Conservation (phyloP, 2,113 vertebrate genomes). For the Alethe diademata region DNA sequence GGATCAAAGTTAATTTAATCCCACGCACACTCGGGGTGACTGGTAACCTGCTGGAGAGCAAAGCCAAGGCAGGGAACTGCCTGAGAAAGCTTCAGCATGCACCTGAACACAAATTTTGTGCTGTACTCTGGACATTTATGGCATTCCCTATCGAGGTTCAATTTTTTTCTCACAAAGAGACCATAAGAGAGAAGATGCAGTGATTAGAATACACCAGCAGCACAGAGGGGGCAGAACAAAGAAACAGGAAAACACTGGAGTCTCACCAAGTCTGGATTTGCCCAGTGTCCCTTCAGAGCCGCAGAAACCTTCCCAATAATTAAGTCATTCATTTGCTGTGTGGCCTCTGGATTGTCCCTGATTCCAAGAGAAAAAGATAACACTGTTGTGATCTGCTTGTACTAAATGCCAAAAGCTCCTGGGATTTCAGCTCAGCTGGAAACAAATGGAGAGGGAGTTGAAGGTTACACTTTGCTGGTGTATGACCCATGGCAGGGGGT, state of each 20-base stretch:
- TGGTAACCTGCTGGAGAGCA: neutral
- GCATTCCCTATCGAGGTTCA: neutral
- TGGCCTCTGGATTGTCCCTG: conserved; percentile 97
- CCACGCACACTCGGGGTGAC: neutral
- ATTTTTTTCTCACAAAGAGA: neutral
- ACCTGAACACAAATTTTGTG: neutral
- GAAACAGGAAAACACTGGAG: neutral
- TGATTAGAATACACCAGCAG: neutral
- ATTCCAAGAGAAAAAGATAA: neutral
- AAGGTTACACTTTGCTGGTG: neutral
- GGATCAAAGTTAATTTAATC: neutral
- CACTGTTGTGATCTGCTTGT: neutral
- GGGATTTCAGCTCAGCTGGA: neutral
- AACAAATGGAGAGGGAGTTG: neutral
- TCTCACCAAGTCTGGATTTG: conserved; percentile 95
- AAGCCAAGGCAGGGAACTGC: neutral
- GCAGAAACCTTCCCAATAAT: conserved; percentile 96
- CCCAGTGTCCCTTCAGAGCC: conserved; percentile 97
- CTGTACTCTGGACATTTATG: neutral
- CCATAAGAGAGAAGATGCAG: neutral
- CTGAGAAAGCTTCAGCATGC: neutral
- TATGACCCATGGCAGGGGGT: accelerated
- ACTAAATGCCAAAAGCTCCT: neutral
- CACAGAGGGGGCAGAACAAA: neutral
- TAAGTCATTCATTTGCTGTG: conserved; percentile 97